Conservation (phyloP, 1,140 invertebrate genomes). For the Charaxes varanes region DNA sequence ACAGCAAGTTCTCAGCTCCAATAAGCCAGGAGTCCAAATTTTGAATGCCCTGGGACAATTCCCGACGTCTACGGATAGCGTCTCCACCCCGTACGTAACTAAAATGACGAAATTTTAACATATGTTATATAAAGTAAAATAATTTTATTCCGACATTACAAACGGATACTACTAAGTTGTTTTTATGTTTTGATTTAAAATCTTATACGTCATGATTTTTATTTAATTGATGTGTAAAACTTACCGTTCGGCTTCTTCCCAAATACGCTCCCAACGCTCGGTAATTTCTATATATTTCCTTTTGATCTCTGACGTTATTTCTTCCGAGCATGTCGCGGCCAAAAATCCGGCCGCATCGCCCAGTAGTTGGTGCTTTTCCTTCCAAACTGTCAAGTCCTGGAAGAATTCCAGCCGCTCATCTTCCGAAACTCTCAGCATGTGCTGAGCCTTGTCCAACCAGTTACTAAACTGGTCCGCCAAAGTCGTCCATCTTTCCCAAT, state of each 20-base stretch:
- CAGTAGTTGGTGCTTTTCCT: conserved; percentile 88
- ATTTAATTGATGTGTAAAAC: conserved; percentile 10
- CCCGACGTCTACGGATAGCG: conserved; percentile 85
- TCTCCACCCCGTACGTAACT: conserved; percentile 91
- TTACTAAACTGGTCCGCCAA: conserved; percentile 83
- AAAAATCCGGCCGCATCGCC: conserved; percentile 92
- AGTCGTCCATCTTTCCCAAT: conserved; percentile 90
- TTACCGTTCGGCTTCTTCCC: conserved; percentile 83
- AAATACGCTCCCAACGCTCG: conserved; percentile 86
- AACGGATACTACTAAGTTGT: too few relatives aligned
- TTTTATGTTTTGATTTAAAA: too few relatives aligned
- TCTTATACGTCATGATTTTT: too few relatives aligned
- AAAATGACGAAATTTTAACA: too few relatives aligned
- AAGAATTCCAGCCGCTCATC: conserved; percentile 92
- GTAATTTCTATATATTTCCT: conserved; percentile 83
- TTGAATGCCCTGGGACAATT: conserved; percentile 86
- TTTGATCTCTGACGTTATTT: conserved; percentile 84
- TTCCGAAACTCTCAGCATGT: conserved; percentile 84
- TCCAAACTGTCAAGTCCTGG: conserved; percentile 91
- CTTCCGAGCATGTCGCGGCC: conserved; percentile 89
- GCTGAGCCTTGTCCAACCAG: conserved; percentile 88
- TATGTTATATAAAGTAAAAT: conserved; percentile 1
- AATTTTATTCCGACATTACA: background rate
- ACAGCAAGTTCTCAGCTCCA: conserved; percentile 82
- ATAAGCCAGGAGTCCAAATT: conserved; percentile 86